Evolutionary conservation across 2,888 invertebrate genomes (phyloP), one percentile per base, ranked within the genome.

Genomic region (Stenodera caucasica): DNA sequence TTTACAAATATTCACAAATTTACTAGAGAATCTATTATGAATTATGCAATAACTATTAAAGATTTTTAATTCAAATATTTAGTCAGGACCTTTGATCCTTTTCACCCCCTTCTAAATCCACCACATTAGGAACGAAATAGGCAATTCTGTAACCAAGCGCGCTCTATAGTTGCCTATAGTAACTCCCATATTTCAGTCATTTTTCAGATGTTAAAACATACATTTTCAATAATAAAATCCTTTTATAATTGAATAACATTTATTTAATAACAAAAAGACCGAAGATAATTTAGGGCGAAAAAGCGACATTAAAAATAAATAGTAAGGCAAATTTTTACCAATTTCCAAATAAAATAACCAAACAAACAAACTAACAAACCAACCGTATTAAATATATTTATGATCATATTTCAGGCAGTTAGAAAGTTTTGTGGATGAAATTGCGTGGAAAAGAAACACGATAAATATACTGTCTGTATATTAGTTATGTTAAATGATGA

Each of bases 331-430:
- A n/a, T n/a, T n/a, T n/a, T n/a, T n/a, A n/a, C n/a, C n/a, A n/a
- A n/a, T n/a, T n/a, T n/a, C n/a, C n/a, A n/a, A n/a, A n/a, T n/a
- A n/a, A n/a, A n/a, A n/a, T n/a, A n/a, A n/a, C n/a, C n/a, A n/a
- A n/a, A n/a, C n/a, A n/a, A n/a, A n/a, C n/a, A n/a, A n/a, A n/a
- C 12, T 11, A 14, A 12, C 15, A 55, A 55, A 49, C 45, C 35
- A 53, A 40, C 18, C 61, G 53, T 53, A 57, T 61, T 61, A 61
- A 45, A 61, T 52, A 52, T 61, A 55, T 62, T 60, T 63, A 49
- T 64, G 63, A 61, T 70, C 71, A 75, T 81, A 84, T 83, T 82
- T 82, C 79, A 81, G 82, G 69, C 71, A 72, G 73, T 77, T 76
- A 73, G 68, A 72, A 75, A 75, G 70, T 75, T 72, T 66, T 71